Evolutionary conservation across 2,113 vertebrate genomes (phyloP).

Genomic region (Xiphophorus maculatus): DNA sequence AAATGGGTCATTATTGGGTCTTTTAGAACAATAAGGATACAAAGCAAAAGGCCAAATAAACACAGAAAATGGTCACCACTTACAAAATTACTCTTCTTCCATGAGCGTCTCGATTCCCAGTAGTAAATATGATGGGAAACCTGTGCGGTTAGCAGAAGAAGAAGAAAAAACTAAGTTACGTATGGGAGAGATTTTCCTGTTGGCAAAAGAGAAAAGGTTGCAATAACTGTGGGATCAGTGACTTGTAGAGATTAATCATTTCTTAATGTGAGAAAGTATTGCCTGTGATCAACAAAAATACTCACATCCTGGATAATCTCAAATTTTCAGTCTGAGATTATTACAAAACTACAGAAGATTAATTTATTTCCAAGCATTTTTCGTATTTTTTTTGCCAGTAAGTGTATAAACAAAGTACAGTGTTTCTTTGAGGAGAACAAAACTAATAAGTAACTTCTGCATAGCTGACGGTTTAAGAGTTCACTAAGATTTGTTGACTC

Average conservation of each 20-base stretch:
- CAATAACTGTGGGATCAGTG: background rate
- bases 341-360: background rate
- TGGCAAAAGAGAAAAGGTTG: no score
- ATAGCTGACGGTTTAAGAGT: background rate
- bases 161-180: background rate
- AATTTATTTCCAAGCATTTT: background rate
- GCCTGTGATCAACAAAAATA: no score
- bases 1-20: no score
- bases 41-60: background rate
- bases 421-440: background rate
- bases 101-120: background rate
- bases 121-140: background rate
- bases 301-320: no score
- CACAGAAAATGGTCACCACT: background rate
- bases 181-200: no score
- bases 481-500: background rate
- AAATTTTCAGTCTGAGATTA: no score
- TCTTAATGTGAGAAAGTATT: no score
- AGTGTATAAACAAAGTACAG: background rate
- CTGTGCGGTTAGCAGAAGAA: background rate
- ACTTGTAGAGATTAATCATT: background rate
- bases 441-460: background rate
- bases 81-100: background rate
- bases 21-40: background rate
- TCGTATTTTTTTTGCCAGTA: background rate